Percentiles rank a stretch among this genome's conserved stretches.
Evolutionary conservation across 1,140 invertebrate genomes (phyloP).

Genomic region (Drosophila baimaii): DNA sequence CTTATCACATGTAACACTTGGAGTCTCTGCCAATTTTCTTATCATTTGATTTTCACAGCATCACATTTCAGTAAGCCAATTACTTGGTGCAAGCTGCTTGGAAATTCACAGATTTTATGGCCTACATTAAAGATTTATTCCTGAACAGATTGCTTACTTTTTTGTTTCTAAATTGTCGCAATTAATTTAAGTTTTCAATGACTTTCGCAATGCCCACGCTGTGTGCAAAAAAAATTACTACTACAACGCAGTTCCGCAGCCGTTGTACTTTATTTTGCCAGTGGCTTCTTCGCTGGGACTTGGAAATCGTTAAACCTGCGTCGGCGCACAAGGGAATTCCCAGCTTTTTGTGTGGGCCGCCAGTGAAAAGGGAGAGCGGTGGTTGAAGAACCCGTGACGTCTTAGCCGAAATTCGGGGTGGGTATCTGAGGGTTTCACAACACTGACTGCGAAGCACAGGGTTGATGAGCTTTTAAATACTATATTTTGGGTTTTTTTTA

Average conservation of each 20-base stretch:
- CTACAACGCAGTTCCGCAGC: conserved; percentile 61
- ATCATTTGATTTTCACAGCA: conserved; percentile 4
- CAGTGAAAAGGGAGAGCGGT: conserved; percentile 13
- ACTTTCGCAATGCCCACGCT: conserved; percentile 1
- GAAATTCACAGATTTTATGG: background rate
- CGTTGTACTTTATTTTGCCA: conserved; percentile 66
- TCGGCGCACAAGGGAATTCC: conserved; percentile 38
- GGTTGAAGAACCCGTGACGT: conserved; percentile 67
- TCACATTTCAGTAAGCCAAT: background rate
- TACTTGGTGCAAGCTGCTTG: background rate
- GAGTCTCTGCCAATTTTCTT: background rate
- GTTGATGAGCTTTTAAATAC: background rate
- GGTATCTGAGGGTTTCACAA: conserved; percentile 8
- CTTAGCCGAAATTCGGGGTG: conserved; percentile 14
- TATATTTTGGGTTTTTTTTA: background rate
- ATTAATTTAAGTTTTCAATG: conserved; percentile 1
- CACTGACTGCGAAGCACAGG: conserved; percentile 26
- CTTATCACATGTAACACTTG: background rate
- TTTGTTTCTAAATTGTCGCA: background rate
- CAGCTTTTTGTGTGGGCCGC: conserved; percentile 51
- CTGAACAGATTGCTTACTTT: conserved; percentile 23
- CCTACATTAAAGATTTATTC: background rate
- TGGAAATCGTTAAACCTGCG: conserved; percentile 74
- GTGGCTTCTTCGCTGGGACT: conserved; percentile 40
- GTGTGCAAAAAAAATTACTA: conserved; percentile 26